Evolutionary conservation across 2,797 vertebrate species (phyloP).

Genomic region (Pseudochirops corinnae): DNA sequence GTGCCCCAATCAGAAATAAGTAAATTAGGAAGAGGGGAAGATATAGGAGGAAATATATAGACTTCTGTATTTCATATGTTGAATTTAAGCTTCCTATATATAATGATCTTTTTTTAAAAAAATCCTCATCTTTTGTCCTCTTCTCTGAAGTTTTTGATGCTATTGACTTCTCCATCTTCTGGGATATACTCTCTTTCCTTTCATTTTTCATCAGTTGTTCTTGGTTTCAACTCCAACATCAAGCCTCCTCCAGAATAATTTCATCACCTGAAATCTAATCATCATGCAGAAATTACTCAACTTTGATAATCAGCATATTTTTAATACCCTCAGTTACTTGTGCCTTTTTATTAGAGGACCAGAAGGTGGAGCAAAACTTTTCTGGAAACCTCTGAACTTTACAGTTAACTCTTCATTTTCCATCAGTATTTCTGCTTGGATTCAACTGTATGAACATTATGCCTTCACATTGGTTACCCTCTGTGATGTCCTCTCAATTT

Average conservation of each 20-base stretch:
- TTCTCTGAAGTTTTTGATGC: background rate
- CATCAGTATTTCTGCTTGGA: background rate
- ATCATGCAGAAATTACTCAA: background rate
- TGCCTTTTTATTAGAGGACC: background rate
- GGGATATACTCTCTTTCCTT: background rate
- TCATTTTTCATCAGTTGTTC: background rate
- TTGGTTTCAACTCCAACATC: background rate
- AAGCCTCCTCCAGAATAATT: background rate
- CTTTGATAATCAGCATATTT: background rate
- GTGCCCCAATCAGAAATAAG: background rate
- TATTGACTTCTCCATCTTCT: background rate
- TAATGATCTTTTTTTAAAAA: background rate
- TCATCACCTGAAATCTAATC: background rate
- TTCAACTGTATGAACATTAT: background rate
- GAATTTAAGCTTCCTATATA: background rate
- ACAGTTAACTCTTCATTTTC: background rate
- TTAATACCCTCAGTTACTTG: background rate
- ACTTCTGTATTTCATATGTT: background rate
- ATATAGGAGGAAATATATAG: background rate
- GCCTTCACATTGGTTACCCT: background rate
- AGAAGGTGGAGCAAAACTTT: background rate
- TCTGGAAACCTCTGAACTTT: background rate
- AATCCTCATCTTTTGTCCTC: no score
- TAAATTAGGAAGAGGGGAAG: background rate
- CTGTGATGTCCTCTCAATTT: background rate